Base-by-base conservation (phyloP, 2,888 invertebrate species). In the Nasonia oneida region DNA sequence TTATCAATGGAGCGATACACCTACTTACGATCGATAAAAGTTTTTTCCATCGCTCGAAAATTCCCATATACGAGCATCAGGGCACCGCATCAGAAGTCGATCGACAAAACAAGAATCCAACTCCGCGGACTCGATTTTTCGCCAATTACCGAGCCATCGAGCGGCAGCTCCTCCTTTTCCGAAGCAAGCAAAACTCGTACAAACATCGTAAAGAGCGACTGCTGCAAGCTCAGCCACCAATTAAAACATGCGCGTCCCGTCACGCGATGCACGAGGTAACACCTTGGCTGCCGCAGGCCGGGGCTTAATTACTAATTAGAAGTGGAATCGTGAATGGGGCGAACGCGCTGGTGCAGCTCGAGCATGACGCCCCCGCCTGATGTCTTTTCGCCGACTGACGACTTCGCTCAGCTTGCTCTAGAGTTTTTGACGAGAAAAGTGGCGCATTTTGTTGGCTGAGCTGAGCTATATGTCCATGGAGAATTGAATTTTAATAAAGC, bases 251-350 rank as follows among this genome's bases (percentile, higher is more conserved):
- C 75, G n/a, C n/a, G 23, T 73, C 47, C 33, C 42, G 74, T 76
- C 84, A 84, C 76, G 76, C 84, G 75, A 84, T 80, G 80, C 80
- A 73, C 77, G 73, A 47, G 47, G 42, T 73, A 73, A 76, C 76
- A 57, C 76, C 76, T 76, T 15, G 14, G 67, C 67, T 67, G 67
- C 14, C 42, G 23, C 47, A 42, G 23, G 76, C 33, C 33, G 37
- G 57, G 78, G 57, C 79, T 61, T 84, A 84, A 84, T 84, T 84
- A 79, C 79, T 64, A 84, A 84, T 84, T 84, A 79, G 78, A 74
- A 78, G 83, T 79, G 70, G n/a, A 70, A 23, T 57, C n/a, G 70
- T 29, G 77, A 83, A 57, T 64, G 57, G 71, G 57, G 12, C 33
- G 71, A 23, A 57, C 8, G 15, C 57, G 15, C 47, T 57, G 18